phyloP scores from a whole-genome alignment of 1,140 invertebrate genomes.

The Tetragonula clypearis region DNA sequence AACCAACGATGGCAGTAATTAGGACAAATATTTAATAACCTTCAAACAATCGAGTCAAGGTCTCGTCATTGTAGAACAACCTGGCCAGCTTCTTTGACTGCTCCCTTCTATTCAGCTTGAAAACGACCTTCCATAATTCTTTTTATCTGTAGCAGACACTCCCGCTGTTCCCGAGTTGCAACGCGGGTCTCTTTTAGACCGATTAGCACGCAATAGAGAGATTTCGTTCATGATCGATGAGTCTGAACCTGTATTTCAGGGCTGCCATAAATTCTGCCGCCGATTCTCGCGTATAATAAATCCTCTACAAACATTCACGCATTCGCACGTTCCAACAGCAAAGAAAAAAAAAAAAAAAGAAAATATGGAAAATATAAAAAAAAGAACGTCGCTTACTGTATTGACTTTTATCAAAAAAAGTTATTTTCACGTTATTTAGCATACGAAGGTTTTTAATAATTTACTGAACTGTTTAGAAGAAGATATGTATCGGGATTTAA shows the following conservation, averaged over 20 bases:
- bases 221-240: constrained; percentile 23
- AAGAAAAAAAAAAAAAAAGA: neutral
- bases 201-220: constrained; percentile 47
- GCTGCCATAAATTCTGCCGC: constrained; percentile 28
- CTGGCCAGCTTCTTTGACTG: neutral
- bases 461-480: too few relatives aligned
- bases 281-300: neutral
- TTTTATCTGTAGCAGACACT: constrained; percentile 17
- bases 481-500: too few relatives aligned
- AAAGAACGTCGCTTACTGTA: too few relatives aligned
- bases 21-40: neutral
- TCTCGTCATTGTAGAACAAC: neutral
- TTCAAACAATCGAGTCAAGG: neutral
- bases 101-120: neutral
- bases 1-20: neutral
- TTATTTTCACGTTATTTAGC: too few relatives aligned
- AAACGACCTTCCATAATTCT: constrained; percentile 4
- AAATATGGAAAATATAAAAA: neutral
- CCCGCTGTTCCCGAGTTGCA: constrained; percentile 47
- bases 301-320: neutral
- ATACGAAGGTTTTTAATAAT: too few relatives aligned
- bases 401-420: too few relatives aligned
- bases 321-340: too few relatives aligned
- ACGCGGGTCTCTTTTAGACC: neutral
- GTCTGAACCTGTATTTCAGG: constrained; percentile 1